Evolutionary conservation across 2,888 invertebrate genomes (phyloP).

Genomic region (Parthenolecanium corni): DNA sequence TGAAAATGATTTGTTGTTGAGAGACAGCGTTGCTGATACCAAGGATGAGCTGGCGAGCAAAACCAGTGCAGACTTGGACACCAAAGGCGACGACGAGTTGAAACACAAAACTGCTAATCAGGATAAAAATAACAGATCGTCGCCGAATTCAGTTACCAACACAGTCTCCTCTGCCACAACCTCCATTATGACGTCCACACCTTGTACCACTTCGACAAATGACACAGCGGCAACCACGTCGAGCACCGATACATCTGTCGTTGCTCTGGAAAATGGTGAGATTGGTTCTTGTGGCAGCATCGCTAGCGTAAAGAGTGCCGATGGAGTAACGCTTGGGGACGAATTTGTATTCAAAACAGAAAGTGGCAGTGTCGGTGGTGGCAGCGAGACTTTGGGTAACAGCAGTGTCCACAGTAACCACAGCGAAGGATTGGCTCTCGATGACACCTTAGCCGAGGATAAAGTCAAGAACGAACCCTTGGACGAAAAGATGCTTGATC

Average conservation of each 20-base stretch:
- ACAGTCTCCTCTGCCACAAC: background rate
- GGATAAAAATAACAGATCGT: constrained; percentile 1
- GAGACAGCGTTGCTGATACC: background rate
- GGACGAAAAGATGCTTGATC: constrained; percentile 1
- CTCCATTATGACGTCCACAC: background rate
- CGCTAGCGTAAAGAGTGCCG: background rate
- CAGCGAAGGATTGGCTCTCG: background rate
- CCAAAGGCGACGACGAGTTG: background rate
- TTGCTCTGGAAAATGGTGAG: no score
- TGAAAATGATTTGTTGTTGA: background rate
- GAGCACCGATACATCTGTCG: background rate
- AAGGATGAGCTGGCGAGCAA: constrained; percentile 8
- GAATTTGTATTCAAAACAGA: constrained; percentile 4
- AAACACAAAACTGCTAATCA: background rate
- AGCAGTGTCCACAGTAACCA: background rate
- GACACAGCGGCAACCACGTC: background rate
- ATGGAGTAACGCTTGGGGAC: constrained; percentile 7
- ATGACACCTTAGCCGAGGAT: background rate
- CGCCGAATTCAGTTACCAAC: background rate
- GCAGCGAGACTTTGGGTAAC: background rate
- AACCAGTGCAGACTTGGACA: constrained; percentile 4
- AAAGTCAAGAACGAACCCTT: constrained; percentile 3
- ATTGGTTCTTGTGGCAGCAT: background rate
- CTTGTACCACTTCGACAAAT: background rate
- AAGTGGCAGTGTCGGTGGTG: background rate